Percentiles rank a stretch among this genome's conserved stretches.
phyloP scores from a whole-genome alignment of 2,888 invertebrate genomes.

The Pterostichus madidus region DNA sequence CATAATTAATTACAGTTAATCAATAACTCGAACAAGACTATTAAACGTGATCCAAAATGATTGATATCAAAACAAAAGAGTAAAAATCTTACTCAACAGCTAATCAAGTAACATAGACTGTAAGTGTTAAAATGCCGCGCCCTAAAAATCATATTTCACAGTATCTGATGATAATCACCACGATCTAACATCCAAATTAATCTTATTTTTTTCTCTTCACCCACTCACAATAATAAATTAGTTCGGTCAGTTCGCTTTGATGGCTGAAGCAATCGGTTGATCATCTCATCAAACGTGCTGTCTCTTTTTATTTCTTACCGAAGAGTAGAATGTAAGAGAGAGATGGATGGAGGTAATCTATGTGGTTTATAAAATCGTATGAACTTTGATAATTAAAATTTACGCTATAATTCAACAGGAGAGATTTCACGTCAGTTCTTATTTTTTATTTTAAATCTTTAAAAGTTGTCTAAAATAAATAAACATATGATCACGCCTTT shows the following conservation, averaged over 20 bases:
- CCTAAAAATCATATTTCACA: constrained; percentile 11
- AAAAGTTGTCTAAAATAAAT: too few relatives aligned
- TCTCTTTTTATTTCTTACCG: neutral
- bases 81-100: neutral
- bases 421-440: too few relatives aligned
- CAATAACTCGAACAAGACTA: constrained; percentile 4
- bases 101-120: neutral
- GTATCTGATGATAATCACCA: constrained; percentile 21
- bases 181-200: constrained; percentile 27
- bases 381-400: too few relatives aligned
- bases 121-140: constrained; percentile 21
- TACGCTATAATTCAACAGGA: too few relatives aligned
- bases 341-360: neutral
- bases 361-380: constrained; percentile 1
- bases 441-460: too few relatives aligned
- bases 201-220: constrained; percentile 30
- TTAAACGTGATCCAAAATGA: neutral
- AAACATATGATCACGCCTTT: too few relatives aligned
- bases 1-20: constrained; percentile 30
- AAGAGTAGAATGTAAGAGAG: neutral
- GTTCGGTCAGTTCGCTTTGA: neutral
- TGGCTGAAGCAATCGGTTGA: constrained; percentile 2
- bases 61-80: constrained; percentile 15
- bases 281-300: neutral
- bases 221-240: constrained; percentile 25